Conservation (phyloP, 2,888 invertebrate species). For the Aporophyla lueneburgensis region DNA sequence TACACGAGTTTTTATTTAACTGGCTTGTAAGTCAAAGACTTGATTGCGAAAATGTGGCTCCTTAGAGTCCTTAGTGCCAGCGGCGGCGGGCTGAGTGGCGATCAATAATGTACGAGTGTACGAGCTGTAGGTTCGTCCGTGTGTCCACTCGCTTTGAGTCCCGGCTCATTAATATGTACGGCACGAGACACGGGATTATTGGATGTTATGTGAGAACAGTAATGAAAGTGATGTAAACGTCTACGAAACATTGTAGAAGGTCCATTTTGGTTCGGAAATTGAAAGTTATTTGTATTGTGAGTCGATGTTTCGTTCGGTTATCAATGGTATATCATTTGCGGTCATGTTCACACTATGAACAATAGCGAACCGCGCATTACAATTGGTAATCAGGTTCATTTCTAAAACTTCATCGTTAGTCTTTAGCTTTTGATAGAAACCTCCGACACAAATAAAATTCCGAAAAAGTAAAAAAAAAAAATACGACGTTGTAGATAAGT, state of each 20-base stretch:
- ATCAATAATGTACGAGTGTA: constrained; percentile 52
- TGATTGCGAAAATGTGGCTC: constrained; percentile 39
- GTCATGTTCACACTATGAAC: not conserved
- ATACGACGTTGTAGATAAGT: too few species aligned
- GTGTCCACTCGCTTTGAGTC: constrained; percentile 32
- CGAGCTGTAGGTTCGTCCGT: constrained; percentile 26
- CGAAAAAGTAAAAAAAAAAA: too few species aligned
- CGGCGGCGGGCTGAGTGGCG: constrained; percentile 15
- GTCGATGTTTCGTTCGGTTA: not conserved
- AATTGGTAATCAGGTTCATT: too few species aligned
- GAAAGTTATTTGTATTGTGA: not conserved
- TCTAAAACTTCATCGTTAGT: too few species aligned
- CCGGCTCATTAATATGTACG: constrained; percentile 49
- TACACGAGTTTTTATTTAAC: constrained; percentile 21
- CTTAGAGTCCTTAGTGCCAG: constrained; percentile 15
- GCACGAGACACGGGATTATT: constrained; percentile 14
- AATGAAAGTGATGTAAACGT: constrained; percentile 13
- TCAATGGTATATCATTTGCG: not conserved
- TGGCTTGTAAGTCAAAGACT: constrained; percentile 22
- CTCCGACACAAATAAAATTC: too few species aligned
- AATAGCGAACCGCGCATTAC: not conserved
- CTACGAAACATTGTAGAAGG: not conserved
- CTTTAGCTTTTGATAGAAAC: too few species aligned
- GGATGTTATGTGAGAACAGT: constrained; percentile 25
- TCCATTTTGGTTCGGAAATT: not conserved